Evolutionary conservation across 2,113 vertebrate species (phyloP).

Genomic region (Scalopus aquaticus): DNA sequence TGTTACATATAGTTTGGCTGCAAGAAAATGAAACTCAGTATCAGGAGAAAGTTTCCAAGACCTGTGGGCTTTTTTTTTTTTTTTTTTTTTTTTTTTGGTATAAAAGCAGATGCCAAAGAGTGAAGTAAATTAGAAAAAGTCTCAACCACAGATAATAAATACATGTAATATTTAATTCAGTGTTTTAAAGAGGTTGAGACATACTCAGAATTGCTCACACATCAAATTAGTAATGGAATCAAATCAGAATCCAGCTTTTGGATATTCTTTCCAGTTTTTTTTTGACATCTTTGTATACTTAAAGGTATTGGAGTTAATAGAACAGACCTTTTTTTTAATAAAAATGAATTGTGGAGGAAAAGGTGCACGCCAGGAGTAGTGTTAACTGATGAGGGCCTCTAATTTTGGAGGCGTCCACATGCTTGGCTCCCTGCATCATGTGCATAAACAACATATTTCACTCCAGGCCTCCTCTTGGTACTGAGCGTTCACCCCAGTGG

Average conservation of each 20-base stretch:
- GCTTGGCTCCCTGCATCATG: neutral
- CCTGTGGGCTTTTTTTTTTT: neutral
- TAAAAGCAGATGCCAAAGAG: conserved; percentile 62
- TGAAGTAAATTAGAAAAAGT: conserved; percentile 55
- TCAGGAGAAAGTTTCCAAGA: conserved; percentile 62
- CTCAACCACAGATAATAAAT: conserved; percentile 38
- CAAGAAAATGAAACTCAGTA: conserved; percentile 73
- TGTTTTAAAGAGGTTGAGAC: neutral
- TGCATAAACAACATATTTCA: neutral
- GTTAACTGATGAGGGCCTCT: neutral
- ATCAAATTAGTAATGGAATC: neutral
- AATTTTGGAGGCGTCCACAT: neutral
- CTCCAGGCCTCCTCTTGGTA: neutral
- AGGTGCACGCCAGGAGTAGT: neutral
- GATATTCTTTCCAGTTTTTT: neutral
- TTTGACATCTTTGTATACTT: neutral
- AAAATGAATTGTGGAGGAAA: neutral
- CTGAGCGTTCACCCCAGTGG: neutral
- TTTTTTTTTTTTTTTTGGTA: neutral
- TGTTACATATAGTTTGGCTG: conserved; percentile 74
- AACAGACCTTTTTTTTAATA: conserved; percentile 36
- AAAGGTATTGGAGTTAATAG: neutral
- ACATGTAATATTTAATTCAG: conserved; percentile 17
- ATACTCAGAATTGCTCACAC: neutral
- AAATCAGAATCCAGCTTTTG: neutral